A percentile compares a stretch with the other conserved stretches of the same genome.
Conservation (phyloP, 2,888 invertebrate genomes). For the Polyommatus iphigenia region DNA sequence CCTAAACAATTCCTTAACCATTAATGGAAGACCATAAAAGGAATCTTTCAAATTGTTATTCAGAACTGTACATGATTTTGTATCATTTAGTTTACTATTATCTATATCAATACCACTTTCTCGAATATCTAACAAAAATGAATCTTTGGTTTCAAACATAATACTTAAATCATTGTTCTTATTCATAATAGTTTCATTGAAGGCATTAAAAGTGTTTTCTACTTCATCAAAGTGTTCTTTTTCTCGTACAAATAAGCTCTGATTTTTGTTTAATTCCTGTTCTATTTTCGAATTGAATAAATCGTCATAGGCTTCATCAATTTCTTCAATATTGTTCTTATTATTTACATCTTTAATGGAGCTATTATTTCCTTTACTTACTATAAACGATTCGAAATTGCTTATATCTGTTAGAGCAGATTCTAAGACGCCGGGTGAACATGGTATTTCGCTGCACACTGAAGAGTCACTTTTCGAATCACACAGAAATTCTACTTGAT, state of each 20-base stretch:
- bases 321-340: conserved; percentile 8
- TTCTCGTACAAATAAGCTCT: conserved; percentile 45
- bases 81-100: conserved; percentile 40
- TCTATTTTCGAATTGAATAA: conserved; percentile 60
- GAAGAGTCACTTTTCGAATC: conserved; percentile 57
- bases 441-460: conserved; percentile 51
- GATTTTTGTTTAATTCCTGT: conserved; percentile 42
- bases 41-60: conserved; percentile 42
- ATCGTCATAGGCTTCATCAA: conserved; percentile 48
- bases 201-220: conserved; percentile 70
- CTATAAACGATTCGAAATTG: conserved; percentile 56
- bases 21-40: conserved; percentile 90
- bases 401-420: conserved; percentile 47
- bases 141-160: conserved; percentile 67
- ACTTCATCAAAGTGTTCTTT: conserved; percentile 51
- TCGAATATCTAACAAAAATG: conserved; percentile 65
- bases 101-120: conserved; percentile 53
- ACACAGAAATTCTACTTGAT: conserved; percentile 67
- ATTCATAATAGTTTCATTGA: conserved; percentile 76
- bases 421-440: conserved; percentile 55
- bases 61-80: conserved; percentile 40
- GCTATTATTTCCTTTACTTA: conserved; percentile 43
- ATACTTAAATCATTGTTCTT: conserved; percentile 52
- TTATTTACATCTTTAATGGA: background rate
- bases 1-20: conserved; percentile 85